phyloP scores from a whole-genome alignment of 2,113 vertebrate species.

The Oncorhynchus gorbuscha region DNA sequence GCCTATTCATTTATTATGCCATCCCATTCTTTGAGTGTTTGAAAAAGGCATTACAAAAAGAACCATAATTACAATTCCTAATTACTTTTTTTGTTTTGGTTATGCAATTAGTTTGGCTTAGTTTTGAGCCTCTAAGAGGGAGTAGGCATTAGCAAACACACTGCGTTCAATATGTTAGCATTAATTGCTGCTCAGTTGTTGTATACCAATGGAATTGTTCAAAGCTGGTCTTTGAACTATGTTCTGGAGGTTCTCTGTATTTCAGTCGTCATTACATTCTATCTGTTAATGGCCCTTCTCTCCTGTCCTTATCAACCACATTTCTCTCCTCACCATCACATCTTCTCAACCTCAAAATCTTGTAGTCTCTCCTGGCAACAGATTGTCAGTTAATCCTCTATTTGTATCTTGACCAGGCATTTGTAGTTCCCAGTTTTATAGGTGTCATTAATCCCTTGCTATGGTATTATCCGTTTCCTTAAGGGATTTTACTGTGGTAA shows the following conservation, averaged over 20 bases:
- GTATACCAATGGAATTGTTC: not conserved
- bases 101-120: constrained; percentile 14
- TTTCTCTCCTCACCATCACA: not conserved
- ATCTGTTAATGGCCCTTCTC: not conserved
- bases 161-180: not conserved
- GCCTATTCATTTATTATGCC: not conserved
- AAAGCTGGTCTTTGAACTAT: not conserved
- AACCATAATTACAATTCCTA: constrained; percentile 9
- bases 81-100: not conserved
- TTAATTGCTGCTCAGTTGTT: not conserved
- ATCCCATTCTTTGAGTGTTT: not conserved
- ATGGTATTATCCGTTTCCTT: not conserved
- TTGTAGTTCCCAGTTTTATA: not conserved
- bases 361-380: not conserved
- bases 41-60: not conserved
- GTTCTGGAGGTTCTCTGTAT: not conserved
- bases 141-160: not conserved
- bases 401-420: not conserved
- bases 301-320: not conserved
- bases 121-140: not conserved
- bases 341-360: not conserved
- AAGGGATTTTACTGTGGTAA: not conserved
- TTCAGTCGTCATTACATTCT: not conserved
- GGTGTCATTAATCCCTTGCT: not conserved
- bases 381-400: not conserved